A percentile compares a stretch with the other conserved stretches of the same genome.
Evolutionary conservation across 1,140 invertebrate species (phyloP).

Genomic region (Brachionus asplanchnoidis): DNA sequence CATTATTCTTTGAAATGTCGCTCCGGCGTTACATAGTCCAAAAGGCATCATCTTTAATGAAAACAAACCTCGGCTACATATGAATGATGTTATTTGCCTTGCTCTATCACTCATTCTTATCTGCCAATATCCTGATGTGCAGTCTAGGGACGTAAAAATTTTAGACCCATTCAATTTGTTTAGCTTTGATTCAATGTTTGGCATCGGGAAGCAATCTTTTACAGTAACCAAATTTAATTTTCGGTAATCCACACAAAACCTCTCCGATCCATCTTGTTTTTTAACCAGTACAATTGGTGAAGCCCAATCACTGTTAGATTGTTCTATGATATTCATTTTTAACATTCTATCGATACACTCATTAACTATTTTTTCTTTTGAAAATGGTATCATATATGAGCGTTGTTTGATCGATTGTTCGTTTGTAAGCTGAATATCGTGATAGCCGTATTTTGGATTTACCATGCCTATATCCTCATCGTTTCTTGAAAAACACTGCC

Average conservation of each 20-base stretch:
- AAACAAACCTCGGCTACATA: background rate
- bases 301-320: background rate
- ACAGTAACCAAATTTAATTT: slow-evolving; percentile 6
- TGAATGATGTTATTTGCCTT: slow-evolving; percentile 46
- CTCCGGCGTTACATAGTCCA: slow-evolving; percentile 54
- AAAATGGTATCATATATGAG: background rate
- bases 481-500: background rate
- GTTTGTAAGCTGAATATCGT: background rate
- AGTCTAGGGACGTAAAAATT: slow-evolving; percentile 49
- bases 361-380: background rate
- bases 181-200: slow-evolving; percentile 14
- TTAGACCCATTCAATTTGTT: background rate
- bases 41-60: slow-evolving; percentile 50
- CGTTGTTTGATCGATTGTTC: background rate
- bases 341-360: slow-evolving; percentile 13
- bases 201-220: slow-evolving; percentile 24
- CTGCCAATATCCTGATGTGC: slow-evolving; percentile 52
- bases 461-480: background rate
- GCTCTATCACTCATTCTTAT: slow-evolving; percentile 46
- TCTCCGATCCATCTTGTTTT: background rate
- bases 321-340: slow-evolving; percentile 35
- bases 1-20: slow-evolving; percentile 59
- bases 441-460: background rate
- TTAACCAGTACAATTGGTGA: slow-evolving; percentile 28
- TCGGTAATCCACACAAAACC: slow-evolving; percentile 32